These are phyloP conservation scores for Aporophyla nigra DNA, from an alignment of 2,888 invertebrate species.

Conservation along the genomic window DNA sequence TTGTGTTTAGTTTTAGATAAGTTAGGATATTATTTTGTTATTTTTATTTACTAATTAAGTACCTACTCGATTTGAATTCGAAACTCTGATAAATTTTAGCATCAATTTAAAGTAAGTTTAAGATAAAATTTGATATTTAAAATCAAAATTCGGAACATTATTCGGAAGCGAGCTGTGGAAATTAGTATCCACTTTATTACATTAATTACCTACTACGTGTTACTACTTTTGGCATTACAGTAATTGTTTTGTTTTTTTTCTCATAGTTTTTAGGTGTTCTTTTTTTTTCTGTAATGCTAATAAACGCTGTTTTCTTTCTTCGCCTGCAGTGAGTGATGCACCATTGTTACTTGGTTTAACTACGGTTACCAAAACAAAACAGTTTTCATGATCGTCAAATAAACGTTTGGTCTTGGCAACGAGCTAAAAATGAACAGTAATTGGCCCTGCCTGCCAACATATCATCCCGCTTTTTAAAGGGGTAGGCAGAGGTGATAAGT, in stretches of 20 bases:
- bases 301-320: too few relatives aligned
- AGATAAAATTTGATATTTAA: conserved; percentile 8
- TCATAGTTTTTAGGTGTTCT: too few relatives aligned
- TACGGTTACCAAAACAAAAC: neutral
- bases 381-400: neutral
- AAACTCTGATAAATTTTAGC: conserved; percentile 2
- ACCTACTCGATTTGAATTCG: too few relatives aligned
- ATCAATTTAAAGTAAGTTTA: neutral
- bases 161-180: neutral
- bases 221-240: too few relatives aligned
- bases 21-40: too few relatives aligned
- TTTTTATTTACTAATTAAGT: too few relatives aligned
- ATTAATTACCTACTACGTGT: neutral
- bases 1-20: too few relatives aligned
- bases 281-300: too few relatives aligned
- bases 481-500: too few relatives aligned
- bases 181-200: neutral
- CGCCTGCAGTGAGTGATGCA: neutral
- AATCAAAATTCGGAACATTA: neutral
- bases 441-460: neutral
- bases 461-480: too few relatives aligned
- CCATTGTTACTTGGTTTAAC: neutral
- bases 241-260: too few relatives aligned
- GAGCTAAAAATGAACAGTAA: neutral
- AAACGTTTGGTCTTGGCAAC: neutral